Evolutionary conservation across 2,113 vertebrate species (phyloP).

Genomic region (Eudyptes chrysolophus): DNA sequence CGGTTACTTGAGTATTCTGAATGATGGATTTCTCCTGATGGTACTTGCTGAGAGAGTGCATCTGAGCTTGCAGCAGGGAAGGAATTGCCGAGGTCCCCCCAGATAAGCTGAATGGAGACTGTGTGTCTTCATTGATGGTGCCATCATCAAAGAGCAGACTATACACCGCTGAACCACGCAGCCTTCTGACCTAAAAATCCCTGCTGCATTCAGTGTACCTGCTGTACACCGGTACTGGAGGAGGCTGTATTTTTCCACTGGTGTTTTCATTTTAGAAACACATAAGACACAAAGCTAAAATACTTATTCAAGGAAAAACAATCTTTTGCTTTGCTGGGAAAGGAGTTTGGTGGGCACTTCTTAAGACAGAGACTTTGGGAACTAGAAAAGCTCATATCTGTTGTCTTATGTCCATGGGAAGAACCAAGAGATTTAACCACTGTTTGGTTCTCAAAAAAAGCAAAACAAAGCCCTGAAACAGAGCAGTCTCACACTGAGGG

Average conservation of each 20-base stretch:
- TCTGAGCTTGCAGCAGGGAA: not conserved
- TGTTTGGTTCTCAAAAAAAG: not conserved
- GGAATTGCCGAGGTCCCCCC: not conserved
- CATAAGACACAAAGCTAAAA: not conserved
- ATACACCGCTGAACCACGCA: fast-evolving
- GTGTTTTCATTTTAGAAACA: not conserved
- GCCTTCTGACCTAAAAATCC: not conserved
- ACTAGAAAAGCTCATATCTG: not conserved
- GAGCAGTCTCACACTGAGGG: fast-evolving
- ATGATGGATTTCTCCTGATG: not conserved
- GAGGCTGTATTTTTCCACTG: not conserved
- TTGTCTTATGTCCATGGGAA: not conserved
- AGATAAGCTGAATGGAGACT: not conserved
- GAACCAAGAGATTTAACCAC: not conserved
- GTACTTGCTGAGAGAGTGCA: not conserved
- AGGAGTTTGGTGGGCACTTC: not conserved
- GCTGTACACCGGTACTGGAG: not conserved
- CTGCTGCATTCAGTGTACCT: not conserved
- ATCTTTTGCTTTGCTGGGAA: not conserved
- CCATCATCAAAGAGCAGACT: not conserved
- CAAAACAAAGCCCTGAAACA: not conserved
- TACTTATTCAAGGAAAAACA: not conserved
- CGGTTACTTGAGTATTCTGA: not conserved
- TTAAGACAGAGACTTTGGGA: not conserved
- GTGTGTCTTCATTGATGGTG: not conserved